Base-by-base conservation (phyloP, 92 coral and sea anemone species). In the Parazoanthus darwini region DNA sequence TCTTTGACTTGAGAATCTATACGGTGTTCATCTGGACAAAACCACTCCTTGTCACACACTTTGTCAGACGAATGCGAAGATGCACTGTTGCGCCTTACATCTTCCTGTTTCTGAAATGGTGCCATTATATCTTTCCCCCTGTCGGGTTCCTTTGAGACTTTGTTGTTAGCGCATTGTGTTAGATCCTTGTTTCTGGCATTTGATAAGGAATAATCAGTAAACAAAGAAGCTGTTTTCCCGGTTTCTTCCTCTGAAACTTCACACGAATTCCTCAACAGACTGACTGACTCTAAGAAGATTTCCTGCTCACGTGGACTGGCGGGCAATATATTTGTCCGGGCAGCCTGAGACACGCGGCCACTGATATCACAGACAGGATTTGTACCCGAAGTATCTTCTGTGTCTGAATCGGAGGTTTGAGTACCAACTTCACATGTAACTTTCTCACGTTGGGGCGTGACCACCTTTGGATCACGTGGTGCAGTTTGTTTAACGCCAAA, bases 241-340 rank as follows among this genome's bases (percentile, higher is more conserved):
- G 11, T 18, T 9, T 11, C 33, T 18, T 43, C 37, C 13, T 44
- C 87, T 16, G 79, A 36, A 71, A 71, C 23, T 3, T 84, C 44
- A 13, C 66, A 70, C 46, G 87, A 71, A 42, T 84, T 84, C 43
- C 44, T 84, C 42, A 84, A 44, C 1, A 84, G 79, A 74, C 37
- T 84, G 18, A 84, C 79, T 6, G 87, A 84, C 78, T 84, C 87
- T 14, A 84, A 25, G 48, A 84, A 84, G 42, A 84, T 84, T 50
- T 84, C 67, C 39, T 84, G 87, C 66, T 84, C 87, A n/a, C 46
- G 78, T 25, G 79, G 67, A 72, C 87, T 84, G 6, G 33, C 79
- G 9, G 87, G 67, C 4, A 74, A 23, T 70, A 70, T 7, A 8
- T 80, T 37, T 80, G n/a, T 20, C 72, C 29, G 73, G 14, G 29